A percentile compares a stretch with the other conserved stretches of the same genome.
Evolutionary conservation across 2,797 vertebrate species (phyloP).

Genomic region (Vultur gryphus): DNA sequence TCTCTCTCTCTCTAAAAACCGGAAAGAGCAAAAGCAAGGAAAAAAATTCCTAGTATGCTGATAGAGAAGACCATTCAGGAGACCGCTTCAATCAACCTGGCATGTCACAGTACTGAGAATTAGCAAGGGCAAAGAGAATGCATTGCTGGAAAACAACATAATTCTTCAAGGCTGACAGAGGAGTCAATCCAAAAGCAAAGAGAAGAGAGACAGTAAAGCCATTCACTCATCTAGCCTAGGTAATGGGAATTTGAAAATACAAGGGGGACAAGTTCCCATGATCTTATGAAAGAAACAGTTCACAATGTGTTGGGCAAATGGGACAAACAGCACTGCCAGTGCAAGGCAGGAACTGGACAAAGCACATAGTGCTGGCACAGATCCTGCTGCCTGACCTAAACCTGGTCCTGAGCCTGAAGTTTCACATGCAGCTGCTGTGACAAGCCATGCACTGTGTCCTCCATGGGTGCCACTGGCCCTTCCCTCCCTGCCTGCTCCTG

Average conservation of each 20-base stretch:
- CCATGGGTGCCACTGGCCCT: rapidly evolving
- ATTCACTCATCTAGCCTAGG: neutral
- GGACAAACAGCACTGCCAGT: neutral
- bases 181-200: neutral
- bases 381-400: neutral
- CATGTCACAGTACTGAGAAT: neutral
- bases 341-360: neutral
- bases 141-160: neutral
- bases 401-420: neutral
- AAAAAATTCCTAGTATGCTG: neutral
- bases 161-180: neutral
- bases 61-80: neutral
- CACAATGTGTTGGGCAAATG: rapidly evolving
- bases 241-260: neutral
- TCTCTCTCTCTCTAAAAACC: neutral
- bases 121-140: neutral
- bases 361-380: neutral
- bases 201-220: neutral
- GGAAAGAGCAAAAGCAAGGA: neutral
- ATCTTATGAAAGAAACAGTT: slow-evolving; percentile 3
- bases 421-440: rapidly evolving
- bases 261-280: neutral
- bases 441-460: neutral
- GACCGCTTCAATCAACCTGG: neutral
- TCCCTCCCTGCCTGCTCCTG: neutral